These are phyloP conservation scores for Mixornis gularis DNA, from an alignment of 2,113 vertebrate species.

Conservation along the genomic window DNA sequence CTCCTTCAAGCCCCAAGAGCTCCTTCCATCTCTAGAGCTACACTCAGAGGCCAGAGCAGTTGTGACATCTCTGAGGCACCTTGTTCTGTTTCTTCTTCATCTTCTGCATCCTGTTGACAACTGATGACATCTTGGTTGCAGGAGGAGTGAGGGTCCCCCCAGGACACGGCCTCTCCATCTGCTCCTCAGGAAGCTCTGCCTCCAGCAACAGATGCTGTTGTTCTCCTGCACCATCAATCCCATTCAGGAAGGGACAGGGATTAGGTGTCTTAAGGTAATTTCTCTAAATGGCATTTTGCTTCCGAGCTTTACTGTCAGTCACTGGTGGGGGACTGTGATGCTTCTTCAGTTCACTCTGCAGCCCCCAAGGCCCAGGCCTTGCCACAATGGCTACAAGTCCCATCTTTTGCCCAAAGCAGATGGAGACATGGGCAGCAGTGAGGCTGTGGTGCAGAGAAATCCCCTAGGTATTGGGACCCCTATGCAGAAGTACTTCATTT, in stretches of 20 bases:
- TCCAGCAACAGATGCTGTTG: conserved; percentile 33
- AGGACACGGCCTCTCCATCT: neutral
- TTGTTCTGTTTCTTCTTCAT: neutral
- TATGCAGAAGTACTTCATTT: neutral
- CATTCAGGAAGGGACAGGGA: neutral
- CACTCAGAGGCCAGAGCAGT: rapidly evolving
- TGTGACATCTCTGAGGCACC: neutral
- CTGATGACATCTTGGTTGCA: neutral
- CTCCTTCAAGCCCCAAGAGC: neutral
- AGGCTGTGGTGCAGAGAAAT: neutral
- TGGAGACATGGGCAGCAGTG: rapidly evolving
- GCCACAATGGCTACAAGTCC: neutral
- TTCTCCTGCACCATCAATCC: neutral
- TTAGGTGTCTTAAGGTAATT: neutral
- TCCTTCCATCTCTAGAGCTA: neutral
- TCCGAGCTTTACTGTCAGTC: neutral
- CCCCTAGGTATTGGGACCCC: rapidly evolving
- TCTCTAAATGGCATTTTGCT: neutral
- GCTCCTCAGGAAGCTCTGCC: neutral
- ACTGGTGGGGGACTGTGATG: rapidly evolving
- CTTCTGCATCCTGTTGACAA: neutral
- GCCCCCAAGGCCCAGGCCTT: too few species aligned
- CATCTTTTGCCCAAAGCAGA: neutral
- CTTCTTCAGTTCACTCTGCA: neutral
- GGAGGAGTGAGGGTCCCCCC: neutral